Percentiles rank a stretch among this genome's conserved stretches.
These are phyloP conservation scores for Hofmannophila pseudospretella DNA, from an alignment of 2,888 invertebrate species.

Conservation along the genomic window DNA sequence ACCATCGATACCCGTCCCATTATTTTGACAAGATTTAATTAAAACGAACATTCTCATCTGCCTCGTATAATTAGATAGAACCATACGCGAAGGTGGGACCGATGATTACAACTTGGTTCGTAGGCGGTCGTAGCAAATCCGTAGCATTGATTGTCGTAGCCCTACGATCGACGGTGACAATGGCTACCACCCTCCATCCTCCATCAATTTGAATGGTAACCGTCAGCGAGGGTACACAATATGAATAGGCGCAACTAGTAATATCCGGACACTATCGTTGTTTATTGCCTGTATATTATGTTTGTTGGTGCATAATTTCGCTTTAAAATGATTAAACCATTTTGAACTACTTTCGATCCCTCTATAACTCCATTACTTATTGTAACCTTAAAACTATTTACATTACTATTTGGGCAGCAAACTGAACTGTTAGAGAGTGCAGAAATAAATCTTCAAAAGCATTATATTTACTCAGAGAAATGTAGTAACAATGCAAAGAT, in stretches of 20 bases:
- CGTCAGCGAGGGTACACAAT: conserved; percentile 16
- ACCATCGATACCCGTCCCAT: conserved; percentile 11
- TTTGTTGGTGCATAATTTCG: not conserved
- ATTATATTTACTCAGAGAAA: no score
- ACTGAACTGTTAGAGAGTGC: no score
- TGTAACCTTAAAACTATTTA: no score
- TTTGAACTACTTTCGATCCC: no score
- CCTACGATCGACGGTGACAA: conserved; percentile 8
- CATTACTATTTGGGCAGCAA: no score
- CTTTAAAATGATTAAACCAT: no score
- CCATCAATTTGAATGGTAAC: conserved; percentile 31
- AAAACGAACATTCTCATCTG: conserved; percentile 2
- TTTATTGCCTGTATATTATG: conserved; percentile 7
- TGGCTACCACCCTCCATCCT: conserved; percentile 13
- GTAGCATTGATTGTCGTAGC: conserved; percentile 5
- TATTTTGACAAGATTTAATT: conserved; percentile 11
- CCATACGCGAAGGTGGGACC: conserved; percentile 2
- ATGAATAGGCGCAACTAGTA: conserved; percentile 18
- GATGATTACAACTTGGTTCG: conserved; percentile 4
- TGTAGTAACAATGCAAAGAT: no score
- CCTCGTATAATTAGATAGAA: not conserved
- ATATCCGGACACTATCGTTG: conserved; percentile 11
- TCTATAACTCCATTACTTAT: no score
- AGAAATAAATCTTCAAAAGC: no score
- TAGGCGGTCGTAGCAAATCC: conserved; percentile 3